Evolutionary conservation across 2,888 invertebrate genomes (phyloP).

Genomic region (Drosophila neonasuta): DNA sequence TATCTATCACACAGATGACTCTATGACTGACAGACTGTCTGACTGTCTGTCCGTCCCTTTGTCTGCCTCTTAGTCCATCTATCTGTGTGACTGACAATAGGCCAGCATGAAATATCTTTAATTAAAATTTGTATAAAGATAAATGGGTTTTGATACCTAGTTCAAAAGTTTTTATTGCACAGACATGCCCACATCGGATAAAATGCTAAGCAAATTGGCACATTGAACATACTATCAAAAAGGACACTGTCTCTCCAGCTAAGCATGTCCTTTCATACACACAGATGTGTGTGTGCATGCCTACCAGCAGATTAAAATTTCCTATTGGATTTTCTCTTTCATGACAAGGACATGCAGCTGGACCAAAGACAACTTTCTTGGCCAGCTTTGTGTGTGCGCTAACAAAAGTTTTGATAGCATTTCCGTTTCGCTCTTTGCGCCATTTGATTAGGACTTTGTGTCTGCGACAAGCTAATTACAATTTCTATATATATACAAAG

Average conservation of each 20-base stretch:
- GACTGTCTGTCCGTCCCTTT: slow-evolving; percentile 15
- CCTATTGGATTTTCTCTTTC: slow-evolving; percentile 42
- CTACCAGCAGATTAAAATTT: slow-evolving; percentile 69
- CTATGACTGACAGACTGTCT: slow-evolving; percentile 16
- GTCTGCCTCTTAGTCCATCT: slow-evolving; percentile 14
- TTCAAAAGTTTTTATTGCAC: slow-evolving; percentile 69
- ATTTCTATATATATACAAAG: background rate
- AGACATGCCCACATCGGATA: slow-evolving; percentile 53
- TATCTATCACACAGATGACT: slow-evolving; percentile 29
- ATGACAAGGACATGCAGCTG: slow-evolving; percentile 39
- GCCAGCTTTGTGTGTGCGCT: slow-evolving; percentile 28
- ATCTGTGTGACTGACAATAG: slow-evolving; percentile 53
- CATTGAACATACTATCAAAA: slow-evolving; percentile 50
- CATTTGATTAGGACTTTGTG: slow-evolving; percentile 48
- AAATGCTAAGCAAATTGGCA: slow-evolving; percentile 64
- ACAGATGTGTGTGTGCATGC: slow-evolving; percentile 2
- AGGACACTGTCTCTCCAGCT: slow-evolving; percentile 12
- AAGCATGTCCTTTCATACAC: slow-evolving; percentile 17
- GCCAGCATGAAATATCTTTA: slow-evolving; percentile 73
- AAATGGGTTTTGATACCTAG: slow-evolving; percentile 76
- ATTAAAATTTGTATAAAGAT: slow-evolving; percentile 76
- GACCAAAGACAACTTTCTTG: slow-evolving; percentile 15
- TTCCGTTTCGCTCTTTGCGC: slow-evolving; percentile 36
- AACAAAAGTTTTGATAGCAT: slow-evolving; percentile 68
- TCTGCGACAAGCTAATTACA: slow-evolving; percentile 38